These are phyloP conservation scores for Lacerta viridis DNA, from an alignment of 2,797 vertebrate species.

Conservation along the genomic window DNA sequence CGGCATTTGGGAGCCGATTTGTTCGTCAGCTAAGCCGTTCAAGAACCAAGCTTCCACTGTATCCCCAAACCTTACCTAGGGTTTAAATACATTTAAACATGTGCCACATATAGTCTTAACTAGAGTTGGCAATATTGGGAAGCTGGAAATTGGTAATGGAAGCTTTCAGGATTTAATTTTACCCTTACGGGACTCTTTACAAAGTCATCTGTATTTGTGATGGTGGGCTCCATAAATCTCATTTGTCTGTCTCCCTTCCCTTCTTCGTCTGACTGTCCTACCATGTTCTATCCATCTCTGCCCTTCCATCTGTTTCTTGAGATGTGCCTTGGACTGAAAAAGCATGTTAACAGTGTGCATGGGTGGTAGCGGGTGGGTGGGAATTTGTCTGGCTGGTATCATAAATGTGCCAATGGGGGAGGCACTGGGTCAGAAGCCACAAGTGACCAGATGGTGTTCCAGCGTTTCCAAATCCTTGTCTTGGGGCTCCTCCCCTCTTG, in stretches of 20 bases:
- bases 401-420: constrained; percentile 73
- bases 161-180: constrained; percentile 63
- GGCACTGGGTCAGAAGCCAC: constrained; percentile 68
- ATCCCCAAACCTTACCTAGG: not conserved
- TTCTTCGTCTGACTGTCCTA: constrained; percentile 60
- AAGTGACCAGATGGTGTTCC: constrained; percentile 74
- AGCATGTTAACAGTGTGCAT: constrained; percentile 62
- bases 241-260: constrained; percentile 59
- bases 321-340: constrained; percentile 62
- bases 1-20: no score
- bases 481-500: constrained; percentile 46
- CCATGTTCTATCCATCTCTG: constrained; percentile 66
- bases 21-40: no score
- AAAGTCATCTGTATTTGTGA: constrained; percentile 65
- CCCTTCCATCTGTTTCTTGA: constrained; percentile 72
- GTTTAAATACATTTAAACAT: constrained; percentile 62
- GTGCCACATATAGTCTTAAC: constrained; percentile 52
- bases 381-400: constrained; percentile 70
- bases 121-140: constrained; percentile 61
- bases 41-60: no score
- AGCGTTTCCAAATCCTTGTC: constrained; percentile 67
- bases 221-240: constrained; percentile 71
- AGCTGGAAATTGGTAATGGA: constrained; percentile 62
- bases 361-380: constrained; percentile 55
- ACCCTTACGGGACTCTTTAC: constrained; percentile 65